Evolutionary conservation across 2,888 invertebrate genomes (phyloP).

Genomic region (Ophonus ardosiacus): DNA sequence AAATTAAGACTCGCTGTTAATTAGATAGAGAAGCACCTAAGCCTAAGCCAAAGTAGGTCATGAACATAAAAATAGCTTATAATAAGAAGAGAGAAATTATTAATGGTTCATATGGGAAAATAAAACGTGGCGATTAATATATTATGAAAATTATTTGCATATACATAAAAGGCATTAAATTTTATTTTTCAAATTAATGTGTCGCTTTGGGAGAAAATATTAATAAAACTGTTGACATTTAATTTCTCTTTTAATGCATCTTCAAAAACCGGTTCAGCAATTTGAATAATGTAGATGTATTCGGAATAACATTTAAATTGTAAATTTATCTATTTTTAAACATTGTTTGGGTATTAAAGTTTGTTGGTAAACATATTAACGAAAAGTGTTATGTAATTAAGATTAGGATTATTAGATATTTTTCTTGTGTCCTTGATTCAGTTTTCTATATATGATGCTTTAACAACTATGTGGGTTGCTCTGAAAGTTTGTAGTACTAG

Average conservation of each 20-base stretch:
- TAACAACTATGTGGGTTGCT: too few species aligned
- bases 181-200: constrained; percentile 7
- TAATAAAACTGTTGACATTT: constrained; percentile 24
- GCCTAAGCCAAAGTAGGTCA: constrained; percentile 24
- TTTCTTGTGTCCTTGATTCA: too few species aligned
- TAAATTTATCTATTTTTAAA: constrained; percentile 18
- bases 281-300: background rate
- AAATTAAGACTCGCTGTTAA: constrained; percentile 40
- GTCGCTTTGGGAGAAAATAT: background rate
- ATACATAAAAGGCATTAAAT: background rate
- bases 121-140: constrained; percentile 32
- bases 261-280: constrained; percentile 19
- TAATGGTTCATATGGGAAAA: constrained; percentile 44
- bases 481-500: too few species aligned
- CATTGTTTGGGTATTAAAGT: constrained; percentile 5
- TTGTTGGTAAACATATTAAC: background rate
- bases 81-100: constrained; percentile 44
- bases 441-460: too few species aligned
- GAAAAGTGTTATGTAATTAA: constrained; percentile 2
- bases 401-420: background rate
- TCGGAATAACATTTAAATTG: constrained; percentile 6
- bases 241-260: constrained; percentile 10
- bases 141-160: background rate
- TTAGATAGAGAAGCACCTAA: constrained; percentile 5
- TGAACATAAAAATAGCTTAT: constrained; percentile 16